These are phyloP conservation scores for Blomia tropicalis DNA, from an alignment of 2,888 invertebrate genomes.

Conservation along the genomic window DNA sequence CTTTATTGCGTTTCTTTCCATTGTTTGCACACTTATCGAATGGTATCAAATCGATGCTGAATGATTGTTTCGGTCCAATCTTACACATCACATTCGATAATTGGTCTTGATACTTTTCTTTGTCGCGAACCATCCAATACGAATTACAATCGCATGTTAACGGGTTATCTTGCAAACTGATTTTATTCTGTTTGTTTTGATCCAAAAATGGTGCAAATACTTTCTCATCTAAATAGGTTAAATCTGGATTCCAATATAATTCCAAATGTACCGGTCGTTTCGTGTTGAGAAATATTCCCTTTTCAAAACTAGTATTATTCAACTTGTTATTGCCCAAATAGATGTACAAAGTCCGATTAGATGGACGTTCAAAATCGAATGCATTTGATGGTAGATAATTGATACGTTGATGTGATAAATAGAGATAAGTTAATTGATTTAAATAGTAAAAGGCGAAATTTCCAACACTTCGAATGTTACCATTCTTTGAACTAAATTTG, in stretches of 20 bases:
- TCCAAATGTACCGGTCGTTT: conserved; percentile 22
- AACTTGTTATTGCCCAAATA: conserved; percentile 21
- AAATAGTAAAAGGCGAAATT: conserved; percentile 23
- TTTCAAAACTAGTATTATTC: conserved; percentile 22
- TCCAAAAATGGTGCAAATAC: conserved; percentile 16
- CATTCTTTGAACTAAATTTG: conserved; percentile 8
- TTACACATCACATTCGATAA: conserved; percentile 20
- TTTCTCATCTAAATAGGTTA: conserved; percentile 19
- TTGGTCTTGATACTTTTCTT: conserved; percentile 10
- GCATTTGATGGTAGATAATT: conserved; percentile 20
- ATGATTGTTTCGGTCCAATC: conserved; percentile 19
- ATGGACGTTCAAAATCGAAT: conserved; percentile 20
- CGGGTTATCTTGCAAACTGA: conserved; percentile 17
- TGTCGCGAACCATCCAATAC: conserved; percentile 23
- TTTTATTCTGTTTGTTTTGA: not conserved
- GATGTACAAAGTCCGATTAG: conserved; percentile 21
- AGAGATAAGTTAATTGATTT: conserved; percentile 16
- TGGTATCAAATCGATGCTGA: conserved; percentile 22
- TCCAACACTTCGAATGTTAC: conserved; percentile 15
- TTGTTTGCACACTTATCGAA: conserved; percentile 20
- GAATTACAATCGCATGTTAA: conserved; percentile 21
- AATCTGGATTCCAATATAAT: conserved; percentile 21
- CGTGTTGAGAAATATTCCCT: conserved; percentile 17
- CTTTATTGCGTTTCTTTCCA: not conserved
- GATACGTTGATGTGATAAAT: conserved; percentile 19